phyloP scores from a whole-genome alignment of 2,888 invertebrate species.

The Harpagoxenus sublaevis region DNA sequence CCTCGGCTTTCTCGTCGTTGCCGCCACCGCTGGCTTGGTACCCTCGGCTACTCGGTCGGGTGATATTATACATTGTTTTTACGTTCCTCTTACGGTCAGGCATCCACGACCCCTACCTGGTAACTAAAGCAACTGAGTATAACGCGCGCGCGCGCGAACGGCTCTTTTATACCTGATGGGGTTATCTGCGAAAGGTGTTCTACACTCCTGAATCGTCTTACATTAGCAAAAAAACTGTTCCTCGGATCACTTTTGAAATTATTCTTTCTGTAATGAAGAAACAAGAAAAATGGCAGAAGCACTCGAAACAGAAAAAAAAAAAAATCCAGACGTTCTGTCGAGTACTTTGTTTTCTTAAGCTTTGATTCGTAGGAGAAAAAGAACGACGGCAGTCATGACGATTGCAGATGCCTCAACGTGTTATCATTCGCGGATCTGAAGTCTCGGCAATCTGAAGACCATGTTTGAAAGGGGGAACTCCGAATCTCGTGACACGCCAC shows the following conservation, averaged over 20 bases:
- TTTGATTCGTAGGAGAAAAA: neutral
- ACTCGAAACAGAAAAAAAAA: neutral
- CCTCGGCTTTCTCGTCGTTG: slow-evolving; percentile 53
- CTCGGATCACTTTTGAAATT: slow-evolving; percentile 52
- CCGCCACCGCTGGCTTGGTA: slow-evolving; percentile 64
- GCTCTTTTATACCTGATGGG: slow-evolving; percentile 67
- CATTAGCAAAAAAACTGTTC: neutral
- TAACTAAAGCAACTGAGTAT: slow-evolving; percentile 79
- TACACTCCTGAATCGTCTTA: neutral
- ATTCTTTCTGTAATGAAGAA: neutral
- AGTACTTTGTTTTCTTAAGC: neutral
- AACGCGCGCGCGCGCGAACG: slow-evolving; percentile 65
- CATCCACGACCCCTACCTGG: slow-evolving; percentile 65
- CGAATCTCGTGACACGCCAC: slow-evolving; percentile 14
- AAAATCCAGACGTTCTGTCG: neutral
- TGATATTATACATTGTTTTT: slow-evolving; percentile 84
- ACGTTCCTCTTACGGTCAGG: slow-evolving; percentile 72
- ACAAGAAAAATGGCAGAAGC: neutral
- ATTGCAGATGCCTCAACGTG: slow-evolving; percentile 8
- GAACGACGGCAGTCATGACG: neutral
- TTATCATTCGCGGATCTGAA: slow-evolving; percentile 36
- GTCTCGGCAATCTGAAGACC: neutral
- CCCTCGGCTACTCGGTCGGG: slow-evolving; percentile 64
- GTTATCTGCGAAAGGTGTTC: slow-evolving; percentile 12
- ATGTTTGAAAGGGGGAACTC: slow-evolving; percentile 18